A percentile compares a stretch with the other conserved stretches of the same genome.
These are phyloP conservation scores for Rafetus swinhoei DNA, from an alignment of 2,113 vertebrate genomes.

Conservation along the genomic window DNA sequence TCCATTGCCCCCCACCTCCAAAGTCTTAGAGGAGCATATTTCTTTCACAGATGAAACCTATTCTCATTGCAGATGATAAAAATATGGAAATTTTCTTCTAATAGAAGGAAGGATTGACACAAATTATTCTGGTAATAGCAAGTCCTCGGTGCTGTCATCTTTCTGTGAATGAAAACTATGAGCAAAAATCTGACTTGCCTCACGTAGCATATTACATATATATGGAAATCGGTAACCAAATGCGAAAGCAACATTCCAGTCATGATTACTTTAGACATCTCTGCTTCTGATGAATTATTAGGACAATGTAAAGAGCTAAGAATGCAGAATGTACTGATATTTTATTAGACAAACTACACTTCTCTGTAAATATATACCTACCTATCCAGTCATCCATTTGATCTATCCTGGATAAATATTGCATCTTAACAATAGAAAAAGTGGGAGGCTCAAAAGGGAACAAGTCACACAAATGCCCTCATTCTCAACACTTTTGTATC, in stretches of 20 bases:
- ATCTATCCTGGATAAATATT: neutral
- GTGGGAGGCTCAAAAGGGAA: slow-evolving; percentile 24
- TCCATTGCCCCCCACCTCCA: neutral
- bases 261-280: neutral
- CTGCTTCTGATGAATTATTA: neutral
- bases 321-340: neutral
- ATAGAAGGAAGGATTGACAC: neutral
- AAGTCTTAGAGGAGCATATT: neutral
- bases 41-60: neutral
- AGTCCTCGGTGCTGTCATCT: neutral
- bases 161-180: neutral
- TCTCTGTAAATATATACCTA: neutral
- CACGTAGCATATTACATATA: neutral
- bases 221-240: neutral
- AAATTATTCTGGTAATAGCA: neutral
- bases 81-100: neutral
- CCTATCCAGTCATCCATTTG: neutral
- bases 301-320: neutral
- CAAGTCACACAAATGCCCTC: neutral
- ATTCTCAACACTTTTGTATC: neutral
- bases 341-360: neutral
- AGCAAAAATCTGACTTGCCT: slow-evolving; percentile 4
- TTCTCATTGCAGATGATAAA: neutral
- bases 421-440: neutral
- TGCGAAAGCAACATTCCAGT: neutral